These are phyloP conservation scores for Polyodon spathula DNA, from an alignment of 2,113 vertebrate genomes.

Conservation along the genomic window DNA sequence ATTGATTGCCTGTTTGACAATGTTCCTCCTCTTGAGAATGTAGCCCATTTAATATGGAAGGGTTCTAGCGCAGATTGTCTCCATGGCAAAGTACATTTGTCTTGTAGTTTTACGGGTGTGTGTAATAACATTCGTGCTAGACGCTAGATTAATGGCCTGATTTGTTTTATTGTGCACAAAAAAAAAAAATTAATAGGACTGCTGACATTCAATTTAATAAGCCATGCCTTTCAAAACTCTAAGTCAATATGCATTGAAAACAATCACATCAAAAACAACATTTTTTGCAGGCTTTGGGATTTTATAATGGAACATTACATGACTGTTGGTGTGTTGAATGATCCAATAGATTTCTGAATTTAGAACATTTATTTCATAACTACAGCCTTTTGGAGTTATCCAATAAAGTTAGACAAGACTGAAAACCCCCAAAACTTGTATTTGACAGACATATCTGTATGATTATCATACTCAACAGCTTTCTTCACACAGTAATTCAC, in stretches of 20 bases:
- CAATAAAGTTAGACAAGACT: no score
- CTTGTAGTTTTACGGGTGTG: constrained; percentile 4
- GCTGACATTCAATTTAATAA: constrained; percentile 8
- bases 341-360: no score
- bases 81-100: constrained; percentile 11
- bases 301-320: no score
- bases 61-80: constrained; percentile 7
- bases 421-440: no score
- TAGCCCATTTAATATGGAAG: constrained; percentile 7
- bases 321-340: no score
- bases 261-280: background rate
- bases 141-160: constrained; percentile 15
- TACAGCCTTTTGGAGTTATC: no score
- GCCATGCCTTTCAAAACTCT: background rate
- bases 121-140: constrained; percentile 14
- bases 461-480: no score
- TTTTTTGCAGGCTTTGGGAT: no score
- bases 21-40: background rate
- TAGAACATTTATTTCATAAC: no score
- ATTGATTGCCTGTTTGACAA: constrained; percentile 3
- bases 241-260: background rate
- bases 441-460: no score
- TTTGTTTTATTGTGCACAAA: constrained; percentile 13
- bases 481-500: no score
- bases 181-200: constrained; percentile 7